Percentiles rank a stretch among this genome's conserved stretches.
These are phyloP conservation scores for Rhinoptilus africanus DNA, from an alignment of 2,113 vertebrate genomes.

Conservation along the genomic window DNA sequence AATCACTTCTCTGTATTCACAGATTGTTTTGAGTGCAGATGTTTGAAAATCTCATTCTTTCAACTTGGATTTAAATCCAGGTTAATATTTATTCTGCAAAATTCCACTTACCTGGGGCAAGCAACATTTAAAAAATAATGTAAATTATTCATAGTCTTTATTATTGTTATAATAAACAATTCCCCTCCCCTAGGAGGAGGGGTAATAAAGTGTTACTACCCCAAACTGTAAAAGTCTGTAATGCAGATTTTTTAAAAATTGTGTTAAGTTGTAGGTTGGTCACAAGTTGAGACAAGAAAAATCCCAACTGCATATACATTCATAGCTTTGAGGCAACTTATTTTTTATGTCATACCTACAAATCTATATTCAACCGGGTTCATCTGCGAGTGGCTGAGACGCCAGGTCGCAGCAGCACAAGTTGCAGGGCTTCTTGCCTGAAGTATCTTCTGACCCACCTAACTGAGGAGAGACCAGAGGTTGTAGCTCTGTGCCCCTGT, in stretches of 20 bases:
- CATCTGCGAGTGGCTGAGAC: neutral
- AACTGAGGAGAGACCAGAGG: neutral
- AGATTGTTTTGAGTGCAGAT: neutral
- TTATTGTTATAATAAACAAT: neutral
- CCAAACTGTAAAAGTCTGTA: neutral
- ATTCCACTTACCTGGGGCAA: neutral
- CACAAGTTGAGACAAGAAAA: neutral
- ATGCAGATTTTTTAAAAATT: neutral
- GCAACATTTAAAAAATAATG: neutral
- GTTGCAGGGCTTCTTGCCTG: neutral
- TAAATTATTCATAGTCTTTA: neutral
- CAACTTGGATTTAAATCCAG: neutral
- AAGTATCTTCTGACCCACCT: neutral
- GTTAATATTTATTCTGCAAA: neutral
- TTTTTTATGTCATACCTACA: neutral
- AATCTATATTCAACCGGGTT: neutral
- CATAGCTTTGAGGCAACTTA: neutral
- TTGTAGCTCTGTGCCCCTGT: neutral
- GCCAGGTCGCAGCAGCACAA: neutral
- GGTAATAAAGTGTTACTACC: neutral
- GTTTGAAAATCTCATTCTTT: neutral
- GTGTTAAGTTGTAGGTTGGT: neutral
- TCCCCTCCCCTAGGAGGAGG: neutral
- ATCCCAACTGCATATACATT: neutral
- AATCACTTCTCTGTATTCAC: neutral